These are phyloP conservation scores for Tetranychus piercei DNA, from an alignment of 2,888 invertebrate species.

Conservation along the genomic window DNA sequence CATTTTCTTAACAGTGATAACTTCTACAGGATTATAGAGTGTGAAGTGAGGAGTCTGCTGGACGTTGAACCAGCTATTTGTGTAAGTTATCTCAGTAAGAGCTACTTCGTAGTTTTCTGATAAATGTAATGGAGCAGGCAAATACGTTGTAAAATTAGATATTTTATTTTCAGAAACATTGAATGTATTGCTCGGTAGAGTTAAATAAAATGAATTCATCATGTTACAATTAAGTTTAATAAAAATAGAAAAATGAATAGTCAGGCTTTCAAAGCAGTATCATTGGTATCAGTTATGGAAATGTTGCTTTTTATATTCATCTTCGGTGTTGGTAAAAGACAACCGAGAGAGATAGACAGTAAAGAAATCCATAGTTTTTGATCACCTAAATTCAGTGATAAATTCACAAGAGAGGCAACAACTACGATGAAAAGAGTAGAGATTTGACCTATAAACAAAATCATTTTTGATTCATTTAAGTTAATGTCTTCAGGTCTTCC, in stretches of 20 bases:
- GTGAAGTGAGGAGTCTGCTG: neutral
- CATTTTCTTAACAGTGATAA: neutral
- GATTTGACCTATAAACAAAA: slow-evolving; percentile 5
- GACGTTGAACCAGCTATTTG: neutral
- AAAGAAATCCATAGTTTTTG: too few relatives aligned
- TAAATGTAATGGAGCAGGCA: neutral
- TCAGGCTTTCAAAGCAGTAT: neutral
- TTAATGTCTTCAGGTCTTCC: neutral
- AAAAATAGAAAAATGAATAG: neutral
- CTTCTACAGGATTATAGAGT: neutral
- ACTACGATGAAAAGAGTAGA: neutral
- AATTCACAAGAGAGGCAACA: neutral
- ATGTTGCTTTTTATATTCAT: neutral
- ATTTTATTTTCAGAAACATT: neutral
- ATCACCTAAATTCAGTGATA: neutral
- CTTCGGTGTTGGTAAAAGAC: neutral
- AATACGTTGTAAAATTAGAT: neutral
- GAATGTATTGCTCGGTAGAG: neutral
- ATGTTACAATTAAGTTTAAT: too few relatives aligned
- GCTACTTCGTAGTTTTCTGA: neutral
- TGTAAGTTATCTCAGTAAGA: neutral
- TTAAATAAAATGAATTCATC: neutral
- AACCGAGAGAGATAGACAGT: neutral
- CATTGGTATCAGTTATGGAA: neutral
- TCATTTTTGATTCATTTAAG: neutral